Conservation (phyloP, 2,113 vertebrate genomes). For the Polyodon spathula region DNA sequence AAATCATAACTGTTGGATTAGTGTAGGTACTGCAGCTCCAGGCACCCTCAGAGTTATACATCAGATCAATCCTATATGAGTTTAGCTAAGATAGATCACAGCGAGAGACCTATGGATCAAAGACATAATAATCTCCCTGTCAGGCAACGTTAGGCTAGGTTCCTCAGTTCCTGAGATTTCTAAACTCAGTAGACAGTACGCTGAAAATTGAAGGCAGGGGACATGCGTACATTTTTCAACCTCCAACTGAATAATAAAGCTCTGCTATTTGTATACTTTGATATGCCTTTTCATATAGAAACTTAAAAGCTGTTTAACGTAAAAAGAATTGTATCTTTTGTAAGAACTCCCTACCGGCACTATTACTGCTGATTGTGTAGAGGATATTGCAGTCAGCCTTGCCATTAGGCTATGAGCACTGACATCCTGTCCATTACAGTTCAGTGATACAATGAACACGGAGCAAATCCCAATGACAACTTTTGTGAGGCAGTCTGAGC, state of each 20-base stretch:
- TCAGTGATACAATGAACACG: too few species aligned
- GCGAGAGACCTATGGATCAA: not conserved
- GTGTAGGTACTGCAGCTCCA: too few species aligned
- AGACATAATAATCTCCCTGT: not conserved
- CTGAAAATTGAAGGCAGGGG: conserved; percentile 38
- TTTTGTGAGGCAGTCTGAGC: not conserved
- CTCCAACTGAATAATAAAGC: conserved; percentile 56
- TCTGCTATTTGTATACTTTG: conserved; percentile 48
- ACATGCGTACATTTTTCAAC: conserved; percentile 56
- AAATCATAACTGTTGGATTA: not conserved
- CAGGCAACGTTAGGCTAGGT: not conserved
- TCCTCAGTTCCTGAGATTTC: not conserved
- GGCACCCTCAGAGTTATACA: not conserved
- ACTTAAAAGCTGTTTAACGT: conserved; percentile 49
- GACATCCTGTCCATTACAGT: too few species aligned
- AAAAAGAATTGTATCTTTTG: conserved; percentile 35
- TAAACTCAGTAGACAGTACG: conserved; percentile 27
- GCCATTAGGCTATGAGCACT: too few species aligned
- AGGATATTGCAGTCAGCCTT: too few species aligned
- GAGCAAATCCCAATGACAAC: too few species aligned
- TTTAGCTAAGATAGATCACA: not conserved
- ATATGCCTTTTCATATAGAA: conserved; percentile 45
- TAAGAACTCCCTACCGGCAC: too few species aligned
- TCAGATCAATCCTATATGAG: not conserved
- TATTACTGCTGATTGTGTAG: too few species aligned